phyloP scores from a whole-genome alignment of 2,797 vertebrate genomes.

The Liasis olivaceus region DNA sequence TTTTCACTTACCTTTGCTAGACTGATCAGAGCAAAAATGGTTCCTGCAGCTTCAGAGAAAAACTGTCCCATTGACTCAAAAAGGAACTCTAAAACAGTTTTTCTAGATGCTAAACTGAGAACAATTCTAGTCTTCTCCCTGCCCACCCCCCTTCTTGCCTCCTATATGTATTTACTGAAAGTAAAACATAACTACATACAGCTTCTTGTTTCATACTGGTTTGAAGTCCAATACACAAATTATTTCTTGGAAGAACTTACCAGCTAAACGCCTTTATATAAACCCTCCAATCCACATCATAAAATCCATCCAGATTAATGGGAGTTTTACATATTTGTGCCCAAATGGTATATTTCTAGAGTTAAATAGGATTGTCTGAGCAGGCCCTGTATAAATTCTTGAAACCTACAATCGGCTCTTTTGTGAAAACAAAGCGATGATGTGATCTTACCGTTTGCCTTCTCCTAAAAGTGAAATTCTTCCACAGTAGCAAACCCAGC shows the following conservation, averaged over 20 bases:
- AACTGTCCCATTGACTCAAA: no score
- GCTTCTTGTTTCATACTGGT: not conserved
- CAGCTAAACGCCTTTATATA: not conserved
- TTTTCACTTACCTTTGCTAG: not conserved
- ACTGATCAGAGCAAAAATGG: not conserved
- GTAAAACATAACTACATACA: not conserved
- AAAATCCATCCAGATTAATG: not conserved
- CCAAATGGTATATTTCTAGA: not conserved
- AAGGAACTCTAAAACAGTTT: not conserved
- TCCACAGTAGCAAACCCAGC: slow-evolving; percentile 93
- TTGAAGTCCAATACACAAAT: not conserved
- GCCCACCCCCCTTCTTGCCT: not conserved
- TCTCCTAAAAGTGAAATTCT: slow-evolving; percentile 93
- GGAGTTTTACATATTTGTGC: not conserved
- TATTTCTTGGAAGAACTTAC: not conserved
- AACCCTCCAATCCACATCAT: no score
- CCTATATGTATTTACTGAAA: not conserved
- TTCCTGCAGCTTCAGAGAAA: not conserved
- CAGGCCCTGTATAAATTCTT: not conserved
- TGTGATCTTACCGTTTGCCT: slow-evolving; percentile 86
- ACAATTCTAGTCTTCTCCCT: not conserved
- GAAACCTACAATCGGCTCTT: not conserved
- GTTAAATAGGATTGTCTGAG: not conserved
- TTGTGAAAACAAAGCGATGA: not conserved
- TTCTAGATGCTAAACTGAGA: not conserved